Conservation (phyloP, 2,888 invertebrate species). For the Merodon equestris region DNA sequence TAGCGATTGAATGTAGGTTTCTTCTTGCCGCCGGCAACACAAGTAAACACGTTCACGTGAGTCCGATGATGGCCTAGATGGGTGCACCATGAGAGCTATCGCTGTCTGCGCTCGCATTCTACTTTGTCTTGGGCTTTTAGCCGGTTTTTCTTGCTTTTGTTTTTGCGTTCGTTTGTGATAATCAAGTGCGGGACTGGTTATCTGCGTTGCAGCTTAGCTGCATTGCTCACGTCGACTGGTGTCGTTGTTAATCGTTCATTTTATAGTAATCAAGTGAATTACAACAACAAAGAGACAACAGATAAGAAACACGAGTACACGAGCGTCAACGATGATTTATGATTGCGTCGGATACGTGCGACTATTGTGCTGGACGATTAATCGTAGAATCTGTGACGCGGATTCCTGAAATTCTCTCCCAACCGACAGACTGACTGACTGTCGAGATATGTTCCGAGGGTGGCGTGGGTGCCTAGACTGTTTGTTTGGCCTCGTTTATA, state of each 20-base stretch:
- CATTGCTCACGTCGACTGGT: conserved; percentile 14
- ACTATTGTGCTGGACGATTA: conserved; percentile 30
- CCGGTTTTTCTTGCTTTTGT: not conserved
- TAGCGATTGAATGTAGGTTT: too few species aligned
- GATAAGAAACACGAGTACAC: conserved; percentile 36
- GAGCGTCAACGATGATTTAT: conserved; percentile 59
- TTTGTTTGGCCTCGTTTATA: conserved; percentile 31
- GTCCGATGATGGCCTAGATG: conserved; percentile 57
- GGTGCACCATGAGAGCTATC: not conserved
- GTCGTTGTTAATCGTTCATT: conserved; percentile 55
- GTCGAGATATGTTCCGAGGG: conserved; percentile 43
- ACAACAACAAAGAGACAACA: conserved; percentile 10
- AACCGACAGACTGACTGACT: conserved; percentile 21
- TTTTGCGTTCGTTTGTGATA: conserved; percentile 28
- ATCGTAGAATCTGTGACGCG: conserved; percentile 9
- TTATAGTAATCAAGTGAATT: conserved; percentile 46
- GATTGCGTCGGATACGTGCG: conserved; percentile 31
- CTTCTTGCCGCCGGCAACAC: conserved; percentile 5
- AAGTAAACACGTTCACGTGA: conserved; percentile 52
- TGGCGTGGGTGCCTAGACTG: conserved; percentile 57
- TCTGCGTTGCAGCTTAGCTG: too few species aligned
- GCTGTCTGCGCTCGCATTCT: not conserved
- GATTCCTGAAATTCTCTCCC: conserved; percentile 32
- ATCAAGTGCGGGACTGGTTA: conserved; percentile 45
- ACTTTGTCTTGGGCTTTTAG: too few species aligned